Conservation (phyloP, 2,113 vertebrate genomes). For the Campylorhamphus procurvoides region DNA sequence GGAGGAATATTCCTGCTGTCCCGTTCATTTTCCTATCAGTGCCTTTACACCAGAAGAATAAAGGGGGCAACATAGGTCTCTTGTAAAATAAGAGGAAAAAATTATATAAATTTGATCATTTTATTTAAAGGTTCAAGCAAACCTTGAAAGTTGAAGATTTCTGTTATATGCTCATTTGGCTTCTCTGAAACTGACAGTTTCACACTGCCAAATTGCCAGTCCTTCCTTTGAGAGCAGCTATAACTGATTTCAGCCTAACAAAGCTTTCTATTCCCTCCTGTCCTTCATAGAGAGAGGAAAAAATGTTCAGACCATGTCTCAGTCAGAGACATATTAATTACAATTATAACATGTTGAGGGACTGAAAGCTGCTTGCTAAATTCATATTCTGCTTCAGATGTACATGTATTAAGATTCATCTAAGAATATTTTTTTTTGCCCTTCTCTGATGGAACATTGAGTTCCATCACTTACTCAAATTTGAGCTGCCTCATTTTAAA, state of each 20-base stretch:
- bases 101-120: neutral
- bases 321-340: slow-evolving; percentile 10
- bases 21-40: neutral
- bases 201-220: neutral
- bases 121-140: neutral
- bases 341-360: neutral
- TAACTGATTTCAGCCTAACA: neutral
- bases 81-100: neutral
- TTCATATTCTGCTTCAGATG: slow-evolving; percentile 28
- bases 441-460: slow-evolving; percentile 7
- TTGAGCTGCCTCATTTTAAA: neutral
- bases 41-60: neutral
- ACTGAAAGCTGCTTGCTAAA: slow-evolving; percentile 32
- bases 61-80: neutral
- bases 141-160: neutral
- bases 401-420: neutral
- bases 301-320: neutral
- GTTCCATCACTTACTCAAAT: slow-evolving; percentile 6
- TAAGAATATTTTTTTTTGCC: slow-evolving; percentile 18
- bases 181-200: neutral
- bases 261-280: neutral
- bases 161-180: neutral
- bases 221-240: neutral
- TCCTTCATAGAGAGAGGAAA: neutral
- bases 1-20: neutral